Conservation (phyloP, 2,113 vertebrate species). For the Tetrao urogallus region DNA sequence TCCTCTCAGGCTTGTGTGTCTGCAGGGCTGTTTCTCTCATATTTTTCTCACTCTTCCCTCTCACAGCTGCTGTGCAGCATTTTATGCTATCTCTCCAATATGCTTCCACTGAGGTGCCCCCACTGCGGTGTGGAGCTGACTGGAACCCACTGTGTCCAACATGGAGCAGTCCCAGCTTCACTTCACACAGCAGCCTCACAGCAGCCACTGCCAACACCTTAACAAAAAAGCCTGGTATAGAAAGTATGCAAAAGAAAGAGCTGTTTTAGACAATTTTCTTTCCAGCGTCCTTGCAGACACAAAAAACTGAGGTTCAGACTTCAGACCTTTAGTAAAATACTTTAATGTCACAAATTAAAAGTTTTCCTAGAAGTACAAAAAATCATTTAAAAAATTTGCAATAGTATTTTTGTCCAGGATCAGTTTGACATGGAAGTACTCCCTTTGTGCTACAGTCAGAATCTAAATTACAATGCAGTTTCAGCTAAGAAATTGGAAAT, state of each 20-base stretch:
- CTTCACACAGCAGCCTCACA: not conserved
- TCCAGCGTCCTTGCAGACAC: not conserved
- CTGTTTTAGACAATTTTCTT: not conserved
- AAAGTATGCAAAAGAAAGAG: not conserved
- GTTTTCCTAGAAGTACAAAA: not conserved
- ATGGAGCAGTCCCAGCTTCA: not conserved
- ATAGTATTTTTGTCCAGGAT: not conserved
- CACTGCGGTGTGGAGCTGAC: rapidly evolving
- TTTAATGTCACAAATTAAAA: not conserved
- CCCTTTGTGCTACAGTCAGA: not conserved
- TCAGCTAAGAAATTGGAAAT: conserved; percentile 33
- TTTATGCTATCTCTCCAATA: not conserved
- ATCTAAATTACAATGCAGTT: not conserved
- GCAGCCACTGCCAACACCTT: not conserved
- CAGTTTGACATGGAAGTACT: not conserved
- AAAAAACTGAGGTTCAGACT: not conserved
- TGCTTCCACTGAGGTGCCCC: not conserved
- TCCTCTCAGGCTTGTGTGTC: rapidly evolving
- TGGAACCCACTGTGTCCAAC: not conserved
- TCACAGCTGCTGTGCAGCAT: not conserved
- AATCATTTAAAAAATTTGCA: not conserved
- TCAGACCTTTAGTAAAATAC: not conserved
- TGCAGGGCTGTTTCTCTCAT: not conserved
- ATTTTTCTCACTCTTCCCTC: not conserved
- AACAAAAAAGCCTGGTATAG: not conserved